Evolutionary conservation across 2,888 invertebrate species (phyloP), one percentile per base, ranked within the genome.

Genomic region (Schizotus pectinicornis): DNA sequence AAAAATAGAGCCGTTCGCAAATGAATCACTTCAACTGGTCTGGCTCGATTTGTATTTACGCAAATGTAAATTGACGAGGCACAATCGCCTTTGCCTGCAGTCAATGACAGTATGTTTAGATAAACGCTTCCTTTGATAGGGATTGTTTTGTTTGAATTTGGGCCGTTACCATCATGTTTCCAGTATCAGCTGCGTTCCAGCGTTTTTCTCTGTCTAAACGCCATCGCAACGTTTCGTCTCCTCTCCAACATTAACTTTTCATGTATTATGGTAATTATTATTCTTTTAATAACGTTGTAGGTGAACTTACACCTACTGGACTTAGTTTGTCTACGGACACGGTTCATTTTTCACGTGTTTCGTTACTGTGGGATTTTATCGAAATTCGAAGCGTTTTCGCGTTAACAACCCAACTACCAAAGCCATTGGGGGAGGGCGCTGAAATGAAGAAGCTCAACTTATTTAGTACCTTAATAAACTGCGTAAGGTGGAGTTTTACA

Each of bases 301-400:
- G 48, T 48, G 48, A 48, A 48, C 12, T 33, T 12, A 48, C 48
- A 11, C 48, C 48, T 12, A 48, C 48, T 3, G 38, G 32, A 12
- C 11, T 7, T 31, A 38, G 38, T 48, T 30, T 38, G 14, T 48
- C 38, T 48, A 37, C 32, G 31, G 38, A 48, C 38, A 30, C 14
- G 31, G 7, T 11, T 31, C 11, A 48, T 48, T 38, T 48, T 48
- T 38, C 48, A 37, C 31, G 38, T 32, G 48, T 48, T 31, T 48
- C 32, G 11, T 38, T 37, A 30, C 32, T 36, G 34, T 37, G 12
- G 30, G 43, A 32, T 43, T n/a, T 30, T 11, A 3, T 7, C 13
- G 42, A 32, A 50, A 12, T 9, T 41, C 31, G 41, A 22, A 41
- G 14, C 9, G 13, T 41, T 41, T 30, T 41, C 3, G 22, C 5